Percentiles rank a stretch among this genome's conserved stretches.
phyloP scores from a whole-genome alignment of 2,888 invertebrate species.

The Leptinotarsa haldemani region DNA sequence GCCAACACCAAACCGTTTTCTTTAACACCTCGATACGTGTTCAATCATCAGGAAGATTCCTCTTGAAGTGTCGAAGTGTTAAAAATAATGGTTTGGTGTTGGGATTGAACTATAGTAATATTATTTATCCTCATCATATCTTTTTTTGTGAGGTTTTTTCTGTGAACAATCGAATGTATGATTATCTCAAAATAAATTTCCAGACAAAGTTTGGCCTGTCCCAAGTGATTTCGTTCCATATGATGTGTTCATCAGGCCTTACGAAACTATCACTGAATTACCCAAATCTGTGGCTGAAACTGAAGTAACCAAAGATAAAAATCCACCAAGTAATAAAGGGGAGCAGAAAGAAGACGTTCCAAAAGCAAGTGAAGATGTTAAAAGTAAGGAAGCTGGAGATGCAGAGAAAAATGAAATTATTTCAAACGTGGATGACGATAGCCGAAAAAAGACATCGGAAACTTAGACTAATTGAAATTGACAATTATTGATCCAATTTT shows the following conservation, averaged over 20 bases:
- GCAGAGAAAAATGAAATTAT: background rate
- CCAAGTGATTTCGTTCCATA: slow-evolving; percentile 54
- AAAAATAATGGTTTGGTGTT: too few relatives aligned
- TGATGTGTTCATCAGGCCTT: slow-evolving; percentile 51
- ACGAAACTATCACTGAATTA: slow-evolving; percentile 49
- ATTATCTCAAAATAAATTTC: slow-evolving; percentile 7
- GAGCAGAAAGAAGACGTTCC: background rate
- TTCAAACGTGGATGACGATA: background rate
- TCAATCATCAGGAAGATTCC: too few relatives aligned
- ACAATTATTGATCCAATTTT: too few relatives aligned
- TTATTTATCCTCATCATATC: too few relatives aligned
- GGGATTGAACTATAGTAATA: too few relatives aligned
- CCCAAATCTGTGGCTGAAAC: slow-evolving; percentile 36
- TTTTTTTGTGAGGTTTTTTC: too few relatives aligned
- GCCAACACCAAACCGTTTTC: too few relatives aligned
- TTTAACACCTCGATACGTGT: too few relatives aligned
- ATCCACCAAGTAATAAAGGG: background rate
- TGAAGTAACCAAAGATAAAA: background rate
- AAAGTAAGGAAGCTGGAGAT: background rate
- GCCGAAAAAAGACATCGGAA: background rate
- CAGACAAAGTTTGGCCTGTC: slow-evolving; percentile 57
- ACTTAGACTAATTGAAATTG: background rate
- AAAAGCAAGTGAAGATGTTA: background rate
- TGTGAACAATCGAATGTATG: too few relatives aligned
- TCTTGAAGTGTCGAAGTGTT: too few relatives aligned